phyloP scores from a whole-genome alignment of 2,888 invertebrate genomes.

The Hermaeophaga mercurialis region DNA sequence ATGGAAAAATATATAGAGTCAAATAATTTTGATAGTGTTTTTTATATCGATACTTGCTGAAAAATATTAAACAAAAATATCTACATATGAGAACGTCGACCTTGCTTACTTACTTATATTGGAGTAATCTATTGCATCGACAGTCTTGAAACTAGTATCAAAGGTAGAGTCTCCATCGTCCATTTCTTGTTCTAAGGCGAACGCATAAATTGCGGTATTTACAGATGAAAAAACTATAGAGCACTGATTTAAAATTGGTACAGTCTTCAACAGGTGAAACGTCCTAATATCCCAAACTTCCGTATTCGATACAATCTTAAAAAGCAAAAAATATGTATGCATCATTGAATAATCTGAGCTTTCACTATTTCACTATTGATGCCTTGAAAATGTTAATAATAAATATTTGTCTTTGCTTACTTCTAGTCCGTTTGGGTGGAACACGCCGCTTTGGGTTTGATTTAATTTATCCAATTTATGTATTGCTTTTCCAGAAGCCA shows the following conservation, averaged over 20 bases:
- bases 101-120: constrained; percentile 80
- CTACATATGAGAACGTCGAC: too few relatives aligned
- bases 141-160: constrained; percentile 92
- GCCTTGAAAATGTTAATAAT: too few relatives aligned
- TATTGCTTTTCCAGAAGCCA: constrained; percentile 82
- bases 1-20: too few relatives aligned
- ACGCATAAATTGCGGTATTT: constrained; percentile 87
- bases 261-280: constrained; percentile 91
- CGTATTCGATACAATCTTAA: constrained; percentile 89
- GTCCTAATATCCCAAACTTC: constrained; percentile 98
- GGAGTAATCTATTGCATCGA: constrained; percentile 93
- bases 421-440: constrained; percentile 95
- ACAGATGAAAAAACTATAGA: constrained; percentile 85
- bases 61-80: too few relatives aligned
- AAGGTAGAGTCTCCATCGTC: constrained; percentile 77
- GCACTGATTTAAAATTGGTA: constrained; percentile 91
- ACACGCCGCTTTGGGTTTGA: constrained; percentile 91
- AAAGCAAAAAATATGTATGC: not conserved
- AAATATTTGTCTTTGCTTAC: constrained; percentile 56
- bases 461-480: constrained; percentile 98
- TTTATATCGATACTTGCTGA: too few relatives aligned
- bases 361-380: too few relatives aligned
- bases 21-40: too few relatives aligned
- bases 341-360: not conserved
- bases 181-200: constrained; percentile 74